Conservation (phyloP, 53 echinoderm and acorn worm genomes). For the Mesocentrotus franciscanus region DNA sequence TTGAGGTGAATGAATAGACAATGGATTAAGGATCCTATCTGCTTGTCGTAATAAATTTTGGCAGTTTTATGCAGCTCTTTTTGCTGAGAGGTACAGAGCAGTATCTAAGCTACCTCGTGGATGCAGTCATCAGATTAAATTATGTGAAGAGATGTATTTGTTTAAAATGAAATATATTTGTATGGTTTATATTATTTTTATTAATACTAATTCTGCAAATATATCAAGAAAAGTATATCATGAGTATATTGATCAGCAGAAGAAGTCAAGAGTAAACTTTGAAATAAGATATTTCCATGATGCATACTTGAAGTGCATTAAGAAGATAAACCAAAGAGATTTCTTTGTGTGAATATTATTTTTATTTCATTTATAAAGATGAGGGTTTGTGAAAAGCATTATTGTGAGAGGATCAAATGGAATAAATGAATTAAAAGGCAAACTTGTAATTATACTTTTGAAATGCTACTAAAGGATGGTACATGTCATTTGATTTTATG, state of each 20-base stretch:
- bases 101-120: neutral
- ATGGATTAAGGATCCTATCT: neutral
- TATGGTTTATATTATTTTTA: neutral
- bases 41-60: neutral
- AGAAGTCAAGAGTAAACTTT: neutral
- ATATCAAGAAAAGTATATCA: neutral
- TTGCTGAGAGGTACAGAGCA: neutral
- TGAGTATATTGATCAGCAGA: neutral
- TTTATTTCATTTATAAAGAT: neutral
- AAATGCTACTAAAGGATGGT: too few relatives aligned
- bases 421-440: neutral
- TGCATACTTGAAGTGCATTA: neutral
- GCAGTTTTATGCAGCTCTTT: too few relatives aligned
- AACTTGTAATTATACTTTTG: neutral
- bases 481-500: too few relatives aligned
- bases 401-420: neutral
- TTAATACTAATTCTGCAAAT: neutral
- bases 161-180: neutral
- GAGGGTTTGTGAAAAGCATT: neutral
- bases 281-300: neutral
- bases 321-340: neutral
- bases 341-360: neutral
- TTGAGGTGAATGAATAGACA: too few relatives aligned
- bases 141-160: slow-evolving; percentile 8
- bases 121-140: neutral